Base-by-base conservation (phyloP, 2,797 vertebrate genomes). In the Mus minutoides region DNA sequence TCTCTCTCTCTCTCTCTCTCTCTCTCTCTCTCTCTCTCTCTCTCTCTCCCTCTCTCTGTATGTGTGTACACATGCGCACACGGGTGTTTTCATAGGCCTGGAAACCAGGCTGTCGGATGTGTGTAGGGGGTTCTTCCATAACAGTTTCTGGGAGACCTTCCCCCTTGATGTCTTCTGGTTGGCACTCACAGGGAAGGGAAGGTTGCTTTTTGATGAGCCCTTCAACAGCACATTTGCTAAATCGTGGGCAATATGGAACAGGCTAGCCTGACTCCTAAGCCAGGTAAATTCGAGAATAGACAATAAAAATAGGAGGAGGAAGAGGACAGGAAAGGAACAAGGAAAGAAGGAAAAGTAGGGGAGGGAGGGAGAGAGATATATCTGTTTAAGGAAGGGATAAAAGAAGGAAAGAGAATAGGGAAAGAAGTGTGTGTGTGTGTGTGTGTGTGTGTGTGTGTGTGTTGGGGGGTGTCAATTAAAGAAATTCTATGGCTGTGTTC, bases 101-200 rank as follows among this genome's bases (percentile, higher is more conserved):
- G 46, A 34, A 94, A 60, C 31, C 85, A 73, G 62, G 75, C 4
- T 40, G 62, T 96, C 62, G 93, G 69, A 80, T 94, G 77, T 88
- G 87, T 88, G 49, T 87, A 92, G 95, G 69, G 87, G 49, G 79
- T 62, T 21, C 73, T 87, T 71, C 58, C 88, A 78, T 31, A 3
- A 22, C 56, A 88, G 37, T 84, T 89, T 71, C 91, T 75, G 34
- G 78, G 62, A 79, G 62, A 82, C 24, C 54, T 49, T 29, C 56
- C 49, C 17, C 21, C 26, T 40, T 69, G 2, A 9, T 85, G 31
- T 87, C n/a, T 67, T 24, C 79, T 86, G 60, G 16, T 79, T 85
- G 67, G 49, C 49, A 85, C 40, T 43, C n/a, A 52, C 29, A 24
- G 12, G 16, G 26, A 43, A 62, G n/a, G 37, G 60, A 8, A 75